Evolutionary conservation across 2,888 invertebrate genomes (phyloP).

Genomic region (Stenolophus ochropezus): DNA sequence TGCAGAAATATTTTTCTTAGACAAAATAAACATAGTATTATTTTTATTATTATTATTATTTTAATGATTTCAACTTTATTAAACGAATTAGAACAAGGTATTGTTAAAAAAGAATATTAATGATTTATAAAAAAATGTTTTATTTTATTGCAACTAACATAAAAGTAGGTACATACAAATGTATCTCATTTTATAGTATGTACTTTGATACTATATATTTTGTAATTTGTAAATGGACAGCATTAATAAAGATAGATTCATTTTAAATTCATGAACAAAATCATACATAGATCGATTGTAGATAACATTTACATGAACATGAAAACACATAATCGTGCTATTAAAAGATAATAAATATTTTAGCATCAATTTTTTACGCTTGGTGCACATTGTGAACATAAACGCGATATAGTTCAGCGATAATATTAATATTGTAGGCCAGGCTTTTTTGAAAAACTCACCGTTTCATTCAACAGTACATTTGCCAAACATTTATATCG

Average conservation of each 20-base stretch:
- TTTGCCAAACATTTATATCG: background rate
- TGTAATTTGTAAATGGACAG: background rate
- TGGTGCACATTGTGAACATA: background rate
- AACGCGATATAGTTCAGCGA: background rate
- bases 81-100: no score
- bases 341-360: slow-evolving; percentile 17
- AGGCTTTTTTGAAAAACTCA: background rate
- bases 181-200: no score
- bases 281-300: background rate
- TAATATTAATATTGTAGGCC: background rate
- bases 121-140: no score
- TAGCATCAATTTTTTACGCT: slow-evolving; percentile 11
- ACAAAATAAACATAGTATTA: no score
- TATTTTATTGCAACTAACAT: no score
- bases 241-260: slow-evolving; percentile 5
- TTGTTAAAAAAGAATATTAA: no score
- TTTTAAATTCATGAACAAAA: background rate
- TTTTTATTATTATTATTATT: no score
- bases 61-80: no score
- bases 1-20: no score
- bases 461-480: background rate
- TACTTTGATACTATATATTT: no score
- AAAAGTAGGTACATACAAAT: no score
- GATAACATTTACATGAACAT: slow-evolving; percentile 4
- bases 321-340: slow-evolving; percentile 6